Evolutionary conservation across 2,888 invertebrate species (phyloP).

Genomic region (Rhamphomyia laevipes): DNA sequence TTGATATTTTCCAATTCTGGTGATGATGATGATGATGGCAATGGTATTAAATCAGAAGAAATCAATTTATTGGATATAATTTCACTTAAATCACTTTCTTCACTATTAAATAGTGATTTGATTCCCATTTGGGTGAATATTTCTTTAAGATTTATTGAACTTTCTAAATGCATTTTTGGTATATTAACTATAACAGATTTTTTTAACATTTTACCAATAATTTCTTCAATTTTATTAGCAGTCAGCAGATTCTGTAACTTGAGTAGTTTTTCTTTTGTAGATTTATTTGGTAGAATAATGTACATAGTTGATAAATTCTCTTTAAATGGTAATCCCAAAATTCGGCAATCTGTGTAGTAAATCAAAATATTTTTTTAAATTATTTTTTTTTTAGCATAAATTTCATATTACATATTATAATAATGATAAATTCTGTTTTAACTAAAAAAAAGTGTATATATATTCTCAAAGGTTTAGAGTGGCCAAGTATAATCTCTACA

Average conservation of each 20-base stretch:
- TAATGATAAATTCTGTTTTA: too few relatives aligned
- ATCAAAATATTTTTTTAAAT: background rate
- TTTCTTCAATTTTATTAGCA: constrained; percentile 27
- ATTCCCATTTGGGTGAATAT: constrained; percentile 46
- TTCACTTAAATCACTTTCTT: constrained; percentile 44
- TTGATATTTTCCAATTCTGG: background rate
- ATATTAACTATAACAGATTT: constrained; percentile 41
- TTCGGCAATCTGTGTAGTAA: constrained; percentile 36
- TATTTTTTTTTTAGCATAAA: too few relatives aligned
- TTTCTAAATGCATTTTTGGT: constrained; percentile 57
- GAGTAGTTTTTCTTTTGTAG: constrained; percentile 35
- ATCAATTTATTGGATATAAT: background rate
- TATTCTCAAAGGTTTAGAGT: too few relatives aligned
- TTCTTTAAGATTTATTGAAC: constrained; percentile 41
- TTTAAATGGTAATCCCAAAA: constrained; percentile 50
- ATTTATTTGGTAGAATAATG: constrained; percentile 43
- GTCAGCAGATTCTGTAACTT: constrained; percentile 37
- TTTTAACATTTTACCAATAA: constrained; percentile 19
- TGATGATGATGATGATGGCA: background rate
- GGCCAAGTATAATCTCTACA: too few relatives aligned
- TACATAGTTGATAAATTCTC: constrained; percentile 46
- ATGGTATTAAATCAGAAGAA: background rate
- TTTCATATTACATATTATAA: too few relatives aligned
- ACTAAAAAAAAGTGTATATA: too few relatives aligned
- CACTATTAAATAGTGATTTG: constrained; percentile 46